These are phyloP conservation scores for Oncorhynchus mykiss DNA, from an alignment of 2,113 vertebrate species.

Conservation along the genomic window DNA sequence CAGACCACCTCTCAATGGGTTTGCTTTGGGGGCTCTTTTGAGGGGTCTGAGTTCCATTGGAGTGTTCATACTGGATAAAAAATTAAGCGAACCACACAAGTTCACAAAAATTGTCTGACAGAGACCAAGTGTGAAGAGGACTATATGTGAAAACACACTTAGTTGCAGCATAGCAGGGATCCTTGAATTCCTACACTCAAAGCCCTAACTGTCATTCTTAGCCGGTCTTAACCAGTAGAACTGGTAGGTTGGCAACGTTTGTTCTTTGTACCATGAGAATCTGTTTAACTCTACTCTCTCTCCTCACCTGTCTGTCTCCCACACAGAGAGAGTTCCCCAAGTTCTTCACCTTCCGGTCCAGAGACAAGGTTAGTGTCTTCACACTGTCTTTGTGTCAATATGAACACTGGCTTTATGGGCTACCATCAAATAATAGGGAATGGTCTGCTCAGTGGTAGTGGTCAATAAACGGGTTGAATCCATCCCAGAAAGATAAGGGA, in stretches of 20 bases:
- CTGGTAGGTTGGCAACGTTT: neutral
- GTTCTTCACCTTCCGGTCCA: conserved; percentile 96
- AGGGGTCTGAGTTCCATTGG: too few relatives aligned
- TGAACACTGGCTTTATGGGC: neutral
- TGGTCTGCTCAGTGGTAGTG: neutral
- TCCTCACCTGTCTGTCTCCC: conserved; percentile 39
- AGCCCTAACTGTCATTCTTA: neutral
- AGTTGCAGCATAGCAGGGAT: neutral
- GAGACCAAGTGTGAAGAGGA: too few relatives aligned
- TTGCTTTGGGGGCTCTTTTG: too few relatives aligned
- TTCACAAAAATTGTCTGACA: too few relatives aligned
- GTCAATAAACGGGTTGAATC: neutral
- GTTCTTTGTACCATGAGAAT: neutral
- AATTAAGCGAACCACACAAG: too few relatives aligned
- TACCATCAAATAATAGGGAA: neutral
- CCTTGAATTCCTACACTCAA: neutral
- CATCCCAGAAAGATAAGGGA: neutral
- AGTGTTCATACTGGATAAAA: too few relatives aligned
- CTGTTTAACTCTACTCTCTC: neutral
- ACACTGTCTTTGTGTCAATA: neutral
- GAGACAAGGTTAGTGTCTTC: conserved; percentile 86
- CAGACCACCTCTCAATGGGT: too few relatives aligned
- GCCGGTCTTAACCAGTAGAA: conserved; percentile 9
- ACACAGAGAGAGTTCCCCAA: conserved; percentile 97
- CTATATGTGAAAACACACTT: too few relatives aligned